Conservation (phyloP, 2,888 invertebrate species). For the Apamea sordens region DNA sequence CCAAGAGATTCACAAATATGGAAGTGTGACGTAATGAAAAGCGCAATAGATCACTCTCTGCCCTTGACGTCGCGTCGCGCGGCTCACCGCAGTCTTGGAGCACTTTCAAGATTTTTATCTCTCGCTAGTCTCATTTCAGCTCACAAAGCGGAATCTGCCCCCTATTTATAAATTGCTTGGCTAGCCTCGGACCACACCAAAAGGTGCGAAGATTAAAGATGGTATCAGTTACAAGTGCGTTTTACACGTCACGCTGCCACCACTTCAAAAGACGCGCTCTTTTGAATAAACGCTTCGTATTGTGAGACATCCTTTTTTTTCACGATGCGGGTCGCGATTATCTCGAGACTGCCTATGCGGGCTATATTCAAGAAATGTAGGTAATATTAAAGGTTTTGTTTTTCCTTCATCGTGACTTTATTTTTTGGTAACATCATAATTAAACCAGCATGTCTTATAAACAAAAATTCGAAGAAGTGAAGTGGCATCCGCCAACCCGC, state of each 20-base stretch:
- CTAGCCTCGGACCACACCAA: constrained; percentile 81
- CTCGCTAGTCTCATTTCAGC: constrained; percentile 86
- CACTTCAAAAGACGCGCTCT: constrained; percentile 76
- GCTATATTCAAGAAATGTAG: constrained; percentile 33
- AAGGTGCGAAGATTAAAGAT: constrained; percentile 90
- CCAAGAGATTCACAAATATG: constrained; percentile 22
- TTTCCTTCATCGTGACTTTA: not conserved
- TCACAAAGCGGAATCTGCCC: constrained; percentile 83
- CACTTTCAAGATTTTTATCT: constrained; percentile 87
- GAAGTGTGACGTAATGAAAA: constrained; percentile 75
- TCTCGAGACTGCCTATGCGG: constrained; percentile 37
- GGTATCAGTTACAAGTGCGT: constrained; percentile 86
- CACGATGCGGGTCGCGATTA: constrained; percentile 46
- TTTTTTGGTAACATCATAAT: not conserved
- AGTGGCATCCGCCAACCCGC: no score
- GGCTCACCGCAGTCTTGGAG: constrained; percentile 79
- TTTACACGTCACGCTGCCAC: constrained; percentile 78
- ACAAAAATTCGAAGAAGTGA: not conserved
- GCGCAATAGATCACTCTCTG: constrained; percentile 81
- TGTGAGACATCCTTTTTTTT: constrained; percentile 73
- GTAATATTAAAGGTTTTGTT: constrained; percentile 23
- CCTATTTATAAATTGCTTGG: constrained; percentile 86
- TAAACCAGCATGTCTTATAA: not conserved
- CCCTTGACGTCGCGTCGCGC: constrained; percentile 70
- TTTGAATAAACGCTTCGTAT: constrained; percentile 75